phyloP scores from a whole-genome alignment of 2,888 invertebrate species.

The Chrysolina oricalcia region DNA sequence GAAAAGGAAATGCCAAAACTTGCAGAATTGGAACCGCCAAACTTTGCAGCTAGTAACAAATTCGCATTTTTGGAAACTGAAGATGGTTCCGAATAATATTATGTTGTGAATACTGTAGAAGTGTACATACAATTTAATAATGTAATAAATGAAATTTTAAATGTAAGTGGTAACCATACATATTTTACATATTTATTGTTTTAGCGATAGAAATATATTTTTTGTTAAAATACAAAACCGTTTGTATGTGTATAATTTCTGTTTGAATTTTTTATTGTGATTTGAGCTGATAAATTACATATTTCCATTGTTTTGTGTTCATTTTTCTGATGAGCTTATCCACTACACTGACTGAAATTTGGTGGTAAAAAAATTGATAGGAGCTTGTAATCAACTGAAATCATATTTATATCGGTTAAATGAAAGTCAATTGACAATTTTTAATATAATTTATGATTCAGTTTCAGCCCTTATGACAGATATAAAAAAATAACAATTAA shows the following conservation, averaged over 20 bases:
- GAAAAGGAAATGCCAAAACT: slow-evolving; percentile 80
- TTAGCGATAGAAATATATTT: slow-evolving; percentile 60
- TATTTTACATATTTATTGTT: slow-evolving; percentile 61
- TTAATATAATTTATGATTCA: no score
- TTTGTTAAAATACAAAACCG: slow-evolving; percentile 56
- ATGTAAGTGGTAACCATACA: slow-evolving; percentile 51
- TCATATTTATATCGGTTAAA: no score
- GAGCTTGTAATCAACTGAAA: no score
- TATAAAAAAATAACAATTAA: no score
- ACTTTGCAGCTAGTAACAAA: slow-evolving; percentile 85
- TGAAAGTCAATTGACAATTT: no score
- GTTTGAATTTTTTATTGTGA: slow-evolving; percentile 58
- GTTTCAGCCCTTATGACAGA: no score
- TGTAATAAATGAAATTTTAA: slow-evolving; percentile 50
- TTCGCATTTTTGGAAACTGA: slow-evolving; percentile 83
- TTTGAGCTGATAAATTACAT: slow-evolving; percentile 58
- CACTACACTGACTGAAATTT: neutral
- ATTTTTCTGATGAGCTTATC: slow-evolving; percentile 57
- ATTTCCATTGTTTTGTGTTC: slow-evolving; percentile 58
- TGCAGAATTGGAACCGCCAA: slow-evolving; percentile 83
- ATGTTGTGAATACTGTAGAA: slow-evolving; percentile 41
- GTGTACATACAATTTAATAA: slow-evolving; percentile 43
- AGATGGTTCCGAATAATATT: slow-evolving; percentile 65
- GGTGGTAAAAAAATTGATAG: no score
- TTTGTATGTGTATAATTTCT: slow-evolving; percentile 61